Percentiles rank a stretch among this genome's conserved stretches.
Evolutionary conservation across 2,797 vertebrate genomes (phyloP).

Genomic region (Poecilia gillii): DNA sequence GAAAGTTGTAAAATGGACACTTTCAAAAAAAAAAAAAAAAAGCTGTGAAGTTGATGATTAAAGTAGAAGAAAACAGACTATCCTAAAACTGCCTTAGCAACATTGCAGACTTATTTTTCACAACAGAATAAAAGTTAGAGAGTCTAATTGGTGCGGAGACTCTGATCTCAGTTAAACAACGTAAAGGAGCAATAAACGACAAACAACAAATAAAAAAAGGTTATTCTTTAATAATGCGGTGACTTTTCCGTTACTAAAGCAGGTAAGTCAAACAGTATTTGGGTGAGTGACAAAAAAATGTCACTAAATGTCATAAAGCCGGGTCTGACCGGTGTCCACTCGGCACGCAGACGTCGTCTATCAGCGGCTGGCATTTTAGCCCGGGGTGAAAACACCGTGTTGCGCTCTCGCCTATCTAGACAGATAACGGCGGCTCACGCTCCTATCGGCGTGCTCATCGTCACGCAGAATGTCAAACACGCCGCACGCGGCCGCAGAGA

Average conservation of each 20-base stretch:
- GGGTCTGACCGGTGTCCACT: slow-evolving; percentile 38
- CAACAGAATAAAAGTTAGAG: neutral
- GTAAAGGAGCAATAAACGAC: neutral
- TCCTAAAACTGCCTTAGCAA: neutral
- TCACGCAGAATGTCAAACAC: slow-evolving; percentile 64
- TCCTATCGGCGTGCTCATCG: slow-evolving; percentile 51
- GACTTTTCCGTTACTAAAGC: neutral
- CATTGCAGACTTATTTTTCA: neutral
- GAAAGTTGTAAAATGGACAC: neutral
- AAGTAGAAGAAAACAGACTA: neutral
- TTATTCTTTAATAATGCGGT: neutral
- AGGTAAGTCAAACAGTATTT: neutral
- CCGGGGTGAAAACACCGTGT: slow-evolving; percentile 37
- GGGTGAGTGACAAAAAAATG: slow-evolving; percentile 59
- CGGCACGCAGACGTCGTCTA: slow-evolving; percentile 26
- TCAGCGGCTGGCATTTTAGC: slow-evolving; percentile 67
- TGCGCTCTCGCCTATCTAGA: slow-evolving; percentile 17
- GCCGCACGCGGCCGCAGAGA: slow-evolving; percentile 8
- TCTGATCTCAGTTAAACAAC: neutral
- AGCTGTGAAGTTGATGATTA: neutral
- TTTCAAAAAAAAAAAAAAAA: no score
- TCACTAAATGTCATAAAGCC: slow-evolving; percentile 69
- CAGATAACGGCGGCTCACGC: slow-evolving; percentile 46
- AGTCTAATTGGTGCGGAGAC: neutral
- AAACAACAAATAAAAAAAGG: neutral